Percentiles rank a stretch among this genome's conserved stretches.
Conservation (phyloP, 2,797 vertebrate genomes). For the Scolopax rusticola region DNA sequence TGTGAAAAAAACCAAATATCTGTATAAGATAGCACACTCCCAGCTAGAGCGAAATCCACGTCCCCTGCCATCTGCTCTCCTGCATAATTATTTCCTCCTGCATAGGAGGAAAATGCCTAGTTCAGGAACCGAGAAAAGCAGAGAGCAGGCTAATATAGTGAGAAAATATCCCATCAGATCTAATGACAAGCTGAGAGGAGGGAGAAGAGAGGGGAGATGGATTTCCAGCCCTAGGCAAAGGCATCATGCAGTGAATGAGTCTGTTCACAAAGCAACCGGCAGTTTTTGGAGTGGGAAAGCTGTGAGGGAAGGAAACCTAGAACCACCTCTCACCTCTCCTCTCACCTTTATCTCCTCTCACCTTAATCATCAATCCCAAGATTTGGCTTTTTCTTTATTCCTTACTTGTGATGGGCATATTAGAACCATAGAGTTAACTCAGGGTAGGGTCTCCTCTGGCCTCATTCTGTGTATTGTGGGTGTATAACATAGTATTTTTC, state of each 20-base stretch:
- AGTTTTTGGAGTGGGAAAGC: neutral
- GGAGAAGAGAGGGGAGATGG: neutral
- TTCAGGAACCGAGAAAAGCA: neutral
- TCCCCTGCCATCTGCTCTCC: conserved; percentile 61
- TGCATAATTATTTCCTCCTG: neutral
- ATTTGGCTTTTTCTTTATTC: neutral
- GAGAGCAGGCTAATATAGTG: neutral
- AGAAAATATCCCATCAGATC: neutral
- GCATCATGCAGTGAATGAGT: neutral
- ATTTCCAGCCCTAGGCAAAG: conserved; percentile 12
- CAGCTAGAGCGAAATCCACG: conserved; percentile 2
- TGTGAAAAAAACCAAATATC: conserved; percentile 25
- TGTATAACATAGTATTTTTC: neutral
- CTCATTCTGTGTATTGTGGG: too few relatives aligned
- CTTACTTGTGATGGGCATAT: neutral
- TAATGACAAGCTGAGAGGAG: neutral
- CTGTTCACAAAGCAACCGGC: neutral
- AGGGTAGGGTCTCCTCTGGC: neutral
- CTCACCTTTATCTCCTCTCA: too few relatives aligned
- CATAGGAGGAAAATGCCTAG: neutral
- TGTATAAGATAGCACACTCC: conserved; percentile 21
- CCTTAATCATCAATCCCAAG: neutral
- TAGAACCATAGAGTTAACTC: neutral
- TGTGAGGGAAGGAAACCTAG: neutral
- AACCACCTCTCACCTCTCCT: neutral